Conservation (phyloP, 2,113 vertebrate species). For the Lagopus leucura region DNA sequence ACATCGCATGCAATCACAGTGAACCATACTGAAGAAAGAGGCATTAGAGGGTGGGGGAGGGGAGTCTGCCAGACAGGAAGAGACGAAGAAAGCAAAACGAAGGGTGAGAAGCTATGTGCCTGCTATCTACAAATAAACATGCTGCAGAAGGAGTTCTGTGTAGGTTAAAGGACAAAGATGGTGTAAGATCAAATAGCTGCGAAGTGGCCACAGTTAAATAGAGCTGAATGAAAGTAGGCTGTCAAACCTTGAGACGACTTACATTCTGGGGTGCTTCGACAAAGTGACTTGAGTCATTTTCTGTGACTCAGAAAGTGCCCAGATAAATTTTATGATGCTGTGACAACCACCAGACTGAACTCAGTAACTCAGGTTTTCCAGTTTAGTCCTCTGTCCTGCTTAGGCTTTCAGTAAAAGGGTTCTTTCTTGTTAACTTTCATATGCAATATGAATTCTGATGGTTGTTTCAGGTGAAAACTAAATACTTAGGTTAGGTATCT, state of each 20-base stretch:
- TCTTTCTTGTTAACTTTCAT: not conserved
- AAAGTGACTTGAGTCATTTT: not conserved
- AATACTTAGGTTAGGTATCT: not conserved
- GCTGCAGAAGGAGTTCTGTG: not conserved
- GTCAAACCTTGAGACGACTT: not conserved
- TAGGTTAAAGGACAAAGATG: conserved; percentile 8
- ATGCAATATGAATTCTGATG: not conserved
- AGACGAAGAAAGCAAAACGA: not conserved
- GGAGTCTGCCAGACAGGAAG: not conserved
- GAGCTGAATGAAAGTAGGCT: not conserved
- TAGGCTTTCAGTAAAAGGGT: not conserved
- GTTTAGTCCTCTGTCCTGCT: not conserved
- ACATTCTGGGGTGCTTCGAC: not conserved
- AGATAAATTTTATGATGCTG: not conserved
- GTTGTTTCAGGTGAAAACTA: not conserved
- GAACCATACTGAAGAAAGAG: not conserved
- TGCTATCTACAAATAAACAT: not conserved
- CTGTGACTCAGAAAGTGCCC: not conserved
- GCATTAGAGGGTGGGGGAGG: not conserved
- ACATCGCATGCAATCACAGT: not conserved
- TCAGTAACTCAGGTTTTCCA: not conserved
- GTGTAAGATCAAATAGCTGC: not conserved
- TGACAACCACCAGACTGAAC: not conserved
- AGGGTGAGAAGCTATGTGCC: not conserved
- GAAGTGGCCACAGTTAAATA: not conserved